Percentiles rank a stretch among this genome's conserved stretches.
These are phyloP conservation scores for Catharus bicknelli DNA, from an alignment of 2,113 vertebrate genomes.

Conservation along the genomic window DNA sequence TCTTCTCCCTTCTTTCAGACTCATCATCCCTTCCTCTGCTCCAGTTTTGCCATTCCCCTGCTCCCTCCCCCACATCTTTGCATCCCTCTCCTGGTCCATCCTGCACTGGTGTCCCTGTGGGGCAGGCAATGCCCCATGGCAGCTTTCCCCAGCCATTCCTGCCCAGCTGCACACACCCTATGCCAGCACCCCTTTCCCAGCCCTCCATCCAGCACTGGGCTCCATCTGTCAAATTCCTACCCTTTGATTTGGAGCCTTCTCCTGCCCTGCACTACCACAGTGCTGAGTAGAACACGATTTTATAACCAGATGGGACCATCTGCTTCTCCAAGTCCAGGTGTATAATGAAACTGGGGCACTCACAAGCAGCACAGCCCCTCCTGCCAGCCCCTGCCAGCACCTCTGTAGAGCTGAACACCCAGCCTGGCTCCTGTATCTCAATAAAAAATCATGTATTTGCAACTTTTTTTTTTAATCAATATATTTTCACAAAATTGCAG, in stretches of 20 bases:
- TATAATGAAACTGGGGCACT: background rate
- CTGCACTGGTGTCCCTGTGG: background rate
- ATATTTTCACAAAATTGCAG: background rate
- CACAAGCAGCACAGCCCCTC: background rate
- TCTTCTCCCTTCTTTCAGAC: background rate
- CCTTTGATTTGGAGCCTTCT: background rate
- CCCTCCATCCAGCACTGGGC: background rate
- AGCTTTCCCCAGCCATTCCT: background rate
- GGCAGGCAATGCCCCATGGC: background rate
- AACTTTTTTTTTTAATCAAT: background rate
- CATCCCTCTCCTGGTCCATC: rapidly evolving
- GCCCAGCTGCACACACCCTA: background rate
- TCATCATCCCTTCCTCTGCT: background rate
- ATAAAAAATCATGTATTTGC: rapidly evolving
- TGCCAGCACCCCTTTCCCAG: background rate
- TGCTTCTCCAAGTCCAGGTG: background rate
- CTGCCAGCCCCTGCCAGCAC: background rate
- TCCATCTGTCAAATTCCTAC: background rate
- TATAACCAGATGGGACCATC: background rate
- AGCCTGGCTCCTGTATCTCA: background rate
- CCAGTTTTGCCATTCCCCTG: background rate
- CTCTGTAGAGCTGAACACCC: background rate
- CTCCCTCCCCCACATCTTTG: rapidly evolving
- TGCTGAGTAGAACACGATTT: background rate
- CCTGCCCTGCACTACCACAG: background rate